Percentiles rank a stretch among this genome's conserved stretches.
Conservation (phyloP, 2,113 vertebrate species). For the Amphiprion ocellaris region DNA sequence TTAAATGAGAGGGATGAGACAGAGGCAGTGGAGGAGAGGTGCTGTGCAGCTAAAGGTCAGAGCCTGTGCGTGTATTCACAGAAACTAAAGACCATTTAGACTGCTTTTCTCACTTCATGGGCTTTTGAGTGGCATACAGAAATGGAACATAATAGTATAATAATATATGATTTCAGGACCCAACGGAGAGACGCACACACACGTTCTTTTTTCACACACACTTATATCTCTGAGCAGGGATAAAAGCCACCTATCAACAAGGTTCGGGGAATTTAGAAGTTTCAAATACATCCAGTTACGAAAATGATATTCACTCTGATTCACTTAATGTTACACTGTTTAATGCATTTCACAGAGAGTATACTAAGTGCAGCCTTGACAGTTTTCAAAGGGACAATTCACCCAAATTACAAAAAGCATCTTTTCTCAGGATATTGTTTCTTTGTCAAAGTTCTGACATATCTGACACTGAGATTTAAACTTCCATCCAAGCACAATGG, state of each 20-base stretch:
- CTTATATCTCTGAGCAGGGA: conserved; percentile 14
- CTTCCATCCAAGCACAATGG: too few species aligned
- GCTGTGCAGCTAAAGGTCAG: conserved; percentile 74
- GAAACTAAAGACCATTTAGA: conserved; percentile 62
- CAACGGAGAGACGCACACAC: conserved; percentile 9
- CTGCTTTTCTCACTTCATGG: conserved; percentile 43
- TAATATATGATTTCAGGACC: conserved; percentile 63
- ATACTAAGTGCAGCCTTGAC: not conserved
- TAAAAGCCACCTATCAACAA: conserved; percentile 41
- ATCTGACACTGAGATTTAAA: too few species aligned
- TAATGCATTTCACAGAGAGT: not conserved
- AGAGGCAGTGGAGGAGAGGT: conserved; percentile 50
- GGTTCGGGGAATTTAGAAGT: conserved; percentile 23
- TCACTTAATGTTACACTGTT: conserved; percentile 11
- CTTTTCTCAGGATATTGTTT: too few species aligned
- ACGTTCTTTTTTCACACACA: conserved; percentile 1
- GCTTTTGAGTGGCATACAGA: conserved; percentile 55
- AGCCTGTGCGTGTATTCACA: conserved; percentile 48
- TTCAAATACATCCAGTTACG: conserved; percentile 22
- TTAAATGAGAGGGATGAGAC: conserved; percentile 65
- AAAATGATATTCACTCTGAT: conserved; percentile 20
- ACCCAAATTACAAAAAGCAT: conserved; percentile 1
- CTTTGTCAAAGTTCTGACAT: too few species aligned
- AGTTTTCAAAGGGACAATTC: conserved; percentile 4
- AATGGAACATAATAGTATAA: conserved; percentile 64